These are phyloP conservation scores for Pachyseris speciosa DNA, from an alignment of 64 coral and sea anemone species.

Conservation along the genomic window DNA sequence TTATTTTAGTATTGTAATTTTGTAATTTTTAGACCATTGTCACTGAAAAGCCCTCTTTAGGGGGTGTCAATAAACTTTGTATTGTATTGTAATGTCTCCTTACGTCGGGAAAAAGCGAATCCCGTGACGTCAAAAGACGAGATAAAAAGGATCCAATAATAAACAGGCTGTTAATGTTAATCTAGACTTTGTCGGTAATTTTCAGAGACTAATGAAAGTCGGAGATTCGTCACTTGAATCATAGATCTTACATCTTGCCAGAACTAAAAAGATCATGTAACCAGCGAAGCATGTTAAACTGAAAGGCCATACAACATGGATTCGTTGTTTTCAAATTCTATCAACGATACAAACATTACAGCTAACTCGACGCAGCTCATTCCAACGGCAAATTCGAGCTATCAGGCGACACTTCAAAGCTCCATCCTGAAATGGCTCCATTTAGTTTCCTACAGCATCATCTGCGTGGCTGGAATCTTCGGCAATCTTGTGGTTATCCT, in stretches of 20 bases:
- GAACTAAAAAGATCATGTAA: too few species aligned
- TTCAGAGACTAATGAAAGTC: background rate
- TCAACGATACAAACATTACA: too few species aligned
- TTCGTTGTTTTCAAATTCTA: too few species aligned
- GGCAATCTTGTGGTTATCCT: constrained; percentile 60
- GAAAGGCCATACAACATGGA: too few species aligned
- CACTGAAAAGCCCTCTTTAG: too few species aligned
- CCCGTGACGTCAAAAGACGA: background rate
- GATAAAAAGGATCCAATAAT: background rate
- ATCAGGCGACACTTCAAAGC: background rate
- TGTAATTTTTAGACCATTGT: too few species aligned
- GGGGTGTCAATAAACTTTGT: too few species aligned
- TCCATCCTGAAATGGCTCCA: constrained; percentile 3
- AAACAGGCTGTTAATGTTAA: background rate
- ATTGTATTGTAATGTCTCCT: too few species aligned
- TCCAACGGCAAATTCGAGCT: background rate
- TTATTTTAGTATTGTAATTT: too few species aligned
- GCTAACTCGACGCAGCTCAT: background rate
- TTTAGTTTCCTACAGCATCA: constrained; percentile 4
- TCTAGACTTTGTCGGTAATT: background rate
- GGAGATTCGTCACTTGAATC: background rate
- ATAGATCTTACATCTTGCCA: too few species aligned
- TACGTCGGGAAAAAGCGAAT: background rate
- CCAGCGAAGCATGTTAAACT: too few species aligned
- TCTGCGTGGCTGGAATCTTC: constrained; percentile 40